A percentile compares a stretch with the other conserved stretches of the same genome.
These are phyloP conservation scores for Tamias sibiricus DNA, from an alignment of 2,113 vertebrate genomes.

Conservation along the genomic window DNA sequence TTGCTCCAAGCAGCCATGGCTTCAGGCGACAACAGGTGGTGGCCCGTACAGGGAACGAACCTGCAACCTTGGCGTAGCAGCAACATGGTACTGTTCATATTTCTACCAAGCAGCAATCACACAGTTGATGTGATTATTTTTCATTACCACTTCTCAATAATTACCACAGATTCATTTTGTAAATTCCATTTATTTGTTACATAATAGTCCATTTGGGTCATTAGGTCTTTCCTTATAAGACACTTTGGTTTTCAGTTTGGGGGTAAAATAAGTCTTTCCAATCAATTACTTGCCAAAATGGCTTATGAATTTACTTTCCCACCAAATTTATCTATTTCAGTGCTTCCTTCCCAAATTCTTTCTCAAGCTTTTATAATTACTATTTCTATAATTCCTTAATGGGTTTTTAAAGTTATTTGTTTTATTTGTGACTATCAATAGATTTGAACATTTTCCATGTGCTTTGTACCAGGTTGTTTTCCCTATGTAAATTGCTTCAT, in stretches of 20 bases:
- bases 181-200: background rate
- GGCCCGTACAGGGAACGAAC: too few relatives aligned
- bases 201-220: background rate
- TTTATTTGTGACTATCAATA: background rate
- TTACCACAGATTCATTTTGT: background rate
- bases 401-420: background rate
- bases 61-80: too few relatives aligned
- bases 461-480: background rate
- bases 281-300: slow-evolving; percentile 15
- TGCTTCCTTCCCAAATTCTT: background rate
- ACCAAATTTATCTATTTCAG: background rate
- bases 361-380: background rate
- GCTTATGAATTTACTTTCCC: background rate
- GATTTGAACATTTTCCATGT: slow-evolving; percentile 10
- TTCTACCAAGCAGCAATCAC: background rate
- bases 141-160: background rate
- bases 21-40: too few relatives aligned
- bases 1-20: too few relatives aligned
- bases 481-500: background rate
- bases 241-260: background rate
- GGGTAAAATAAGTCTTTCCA: background rate
- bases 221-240: background rate
- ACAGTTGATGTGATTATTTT: background rate
- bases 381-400: background rate
- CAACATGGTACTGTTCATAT: background rate